These are phyloP conservation scores for Synanthedon tipuliformis DNA, from an alignment of 2,888 invertebrate species.

Conservation along the genomic window DNA sequence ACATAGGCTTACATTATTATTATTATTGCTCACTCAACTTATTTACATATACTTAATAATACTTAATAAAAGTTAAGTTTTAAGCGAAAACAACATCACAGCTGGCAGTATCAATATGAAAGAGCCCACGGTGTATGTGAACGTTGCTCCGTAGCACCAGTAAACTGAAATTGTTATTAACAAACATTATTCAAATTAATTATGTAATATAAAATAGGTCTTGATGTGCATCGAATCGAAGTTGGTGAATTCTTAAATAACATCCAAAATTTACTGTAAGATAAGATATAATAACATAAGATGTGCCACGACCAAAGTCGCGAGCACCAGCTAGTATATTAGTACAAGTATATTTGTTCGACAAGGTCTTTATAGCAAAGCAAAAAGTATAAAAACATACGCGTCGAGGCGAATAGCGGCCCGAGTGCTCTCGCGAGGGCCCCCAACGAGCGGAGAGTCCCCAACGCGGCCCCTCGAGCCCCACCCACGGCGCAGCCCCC, in stretches of 20 bases:
- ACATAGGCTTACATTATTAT: too few species aligned
- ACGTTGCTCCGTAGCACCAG: conserved; percentile 89
- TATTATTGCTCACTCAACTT: background rate
- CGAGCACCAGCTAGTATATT: too few species aligned
- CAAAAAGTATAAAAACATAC: conserved; percentile 51
- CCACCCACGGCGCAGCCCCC: conserved; percentile 79
- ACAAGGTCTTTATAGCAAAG: too few species aligned
- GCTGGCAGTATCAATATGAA: conserved; percentile 81
- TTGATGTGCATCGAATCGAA: too few species aligned
- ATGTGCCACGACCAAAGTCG: too few species aligned
- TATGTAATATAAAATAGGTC: too few species aligned
- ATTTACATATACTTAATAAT: too few species aligned
- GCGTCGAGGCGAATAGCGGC: conserved; percentile 86
- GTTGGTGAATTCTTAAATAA: too few species aligned
- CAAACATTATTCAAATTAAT: too few species aligned
- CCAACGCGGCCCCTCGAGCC: conserved; percentile 93
- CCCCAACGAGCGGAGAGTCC: conserved; percentile 93
- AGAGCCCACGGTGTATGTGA: conserved; percentile 86
- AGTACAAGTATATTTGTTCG: too few species aligned
- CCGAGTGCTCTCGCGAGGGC: conserved; percentile 93
- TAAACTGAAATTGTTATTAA: conserved; percentile 72
- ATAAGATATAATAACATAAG: too few species aligned
- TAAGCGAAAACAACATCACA: conserved; percentile 70
- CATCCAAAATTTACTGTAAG: too few species aligned
- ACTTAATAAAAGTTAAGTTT: conserved; percentile 15